Evolutionary conservation across 2,888 invertebrate species (phyloP).

Genomic region (Vanessa cardui): DNA sequence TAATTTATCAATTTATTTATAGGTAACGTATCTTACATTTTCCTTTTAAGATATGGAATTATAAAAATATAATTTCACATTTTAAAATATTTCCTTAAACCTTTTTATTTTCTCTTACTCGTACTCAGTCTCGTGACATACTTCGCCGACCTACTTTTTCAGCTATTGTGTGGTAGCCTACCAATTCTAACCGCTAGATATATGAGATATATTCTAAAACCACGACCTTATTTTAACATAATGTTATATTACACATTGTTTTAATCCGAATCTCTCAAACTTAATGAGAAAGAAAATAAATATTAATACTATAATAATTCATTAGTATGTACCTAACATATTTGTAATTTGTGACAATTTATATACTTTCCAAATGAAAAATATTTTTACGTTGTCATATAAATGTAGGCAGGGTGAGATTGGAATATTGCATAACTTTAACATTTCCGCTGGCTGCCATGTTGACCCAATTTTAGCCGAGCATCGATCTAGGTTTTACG

Average conservation of each 20-base stretch:
- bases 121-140: background rate
- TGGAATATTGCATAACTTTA: constrained; percentile 1
- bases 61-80: background rate
- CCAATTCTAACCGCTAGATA: background rate
- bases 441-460: constrained; percentile 5
- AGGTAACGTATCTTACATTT: no score
- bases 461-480: constrained; percentile 9
- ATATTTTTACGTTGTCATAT: background rate
- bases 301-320: no score
- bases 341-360: no score
- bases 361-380: no score
- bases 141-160: constrained; percentile 10
- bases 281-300: no score
- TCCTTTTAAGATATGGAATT: no score
- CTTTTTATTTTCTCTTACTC: background rate
- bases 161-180: background rate
- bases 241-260: background rate
- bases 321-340: no score
- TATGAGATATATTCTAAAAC: constrained; percentile 1
- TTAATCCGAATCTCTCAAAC: no score
- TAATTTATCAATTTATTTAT: no score
- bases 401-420: background rate
- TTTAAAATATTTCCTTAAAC: background rate
- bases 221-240: background rate
- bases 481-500: background rate